Base-by-base conservation (phyloP, 2,113 vertebrate species). In the Anhinga rufa region DNA sequence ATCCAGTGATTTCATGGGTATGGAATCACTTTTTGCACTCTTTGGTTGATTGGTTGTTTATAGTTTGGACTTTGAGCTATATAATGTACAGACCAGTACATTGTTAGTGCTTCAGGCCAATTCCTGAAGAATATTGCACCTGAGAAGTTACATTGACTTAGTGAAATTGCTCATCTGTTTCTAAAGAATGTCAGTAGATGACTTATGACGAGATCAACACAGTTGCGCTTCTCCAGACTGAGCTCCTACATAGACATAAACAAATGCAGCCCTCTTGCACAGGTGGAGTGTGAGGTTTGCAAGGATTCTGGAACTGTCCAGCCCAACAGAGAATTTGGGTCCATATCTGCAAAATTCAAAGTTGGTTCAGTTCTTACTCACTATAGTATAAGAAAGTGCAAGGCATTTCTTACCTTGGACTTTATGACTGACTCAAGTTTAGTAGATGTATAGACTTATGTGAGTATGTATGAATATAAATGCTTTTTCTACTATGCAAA, bases 301-400 rank as follows among this genome's bases (percentile, higher is more conserved):
- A 82, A 61, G 57, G 32, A 44, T 83, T 77, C n/a, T 31, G 65
- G 60, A 74, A 38, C 29, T 66, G 3, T 68, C 12, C 44, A 40
- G 44, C 57, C 38, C 38, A 76, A 13, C 8, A 17, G n/a, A 76
- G n/a, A 82, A 81, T 86, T 84, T 80, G 52, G 12, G 48, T 38
- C 57, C 10, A 9, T 52, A 54, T 69, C 57, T 78, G 21, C 34
- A 91, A 75, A 84, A 40, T 55, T 86, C 31, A 64, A 40, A 60
- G 20, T 20, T 71, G 38, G 9, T 16, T 79, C 0, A 0, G 11
- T 61, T 79, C n/a, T 74, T n/a, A 61, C 31, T 66, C 17, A 22
- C 57, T 85, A 1, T 26, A 58, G 9, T 54, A 20, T 61, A 83
- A 88, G 58, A 49, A 77, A 61, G 22, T 54, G 22, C 55, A 80